These are phyloP conservation scores for Vollenhovia emeryi DNA, from an alignment of 1,140 invertebrate species.

Conservation along the genomic window DNA sequence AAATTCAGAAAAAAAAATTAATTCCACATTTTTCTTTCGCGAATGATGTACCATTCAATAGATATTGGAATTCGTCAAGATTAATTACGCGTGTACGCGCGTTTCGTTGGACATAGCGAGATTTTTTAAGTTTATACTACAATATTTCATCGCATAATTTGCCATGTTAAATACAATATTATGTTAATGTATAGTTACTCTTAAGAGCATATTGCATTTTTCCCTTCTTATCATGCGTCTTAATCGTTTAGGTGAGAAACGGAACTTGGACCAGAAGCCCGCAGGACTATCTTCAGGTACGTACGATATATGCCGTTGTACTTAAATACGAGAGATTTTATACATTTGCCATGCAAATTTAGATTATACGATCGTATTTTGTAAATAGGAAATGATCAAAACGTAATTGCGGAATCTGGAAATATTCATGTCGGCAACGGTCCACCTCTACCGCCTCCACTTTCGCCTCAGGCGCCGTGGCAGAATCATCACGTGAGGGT, in stretches of 20 bases:
- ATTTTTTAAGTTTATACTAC: not conserved
- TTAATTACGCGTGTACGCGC: not conserved
- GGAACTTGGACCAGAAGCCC: constrained; percentile 77
- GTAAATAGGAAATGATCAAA: constrained; percentile 77
- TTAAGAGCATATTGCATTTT: not conserved
- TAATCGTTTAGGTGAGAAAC: constrained; percentile 82
- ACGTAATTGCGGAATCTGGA: constrained; percentile 71
- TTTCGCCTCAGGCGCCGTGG: constrained; percentile 77
- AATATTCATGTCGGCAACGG: constrained; percentile 68
- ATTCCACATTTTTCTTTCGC: constrained; percentile 12
- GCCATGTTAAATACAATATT: constrained; percentile 54
- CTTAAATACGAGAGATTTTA: constrained; percentile 9
- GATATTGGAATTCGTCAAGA: constrained; percentile 9
- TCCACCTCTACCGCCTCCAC: constrained; percentile 68
- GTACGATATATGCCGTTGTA: constrained; percentile 25
- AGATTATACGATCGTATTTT: constrained; percentile 16
- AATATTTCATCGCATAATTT: constrained; percentile 66
- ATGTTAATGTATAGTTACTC: constrained; percentile 30
- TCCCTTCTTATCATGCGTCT: constrained; percentile 64
- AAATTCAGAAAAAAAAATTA: constrained; percentile 38
- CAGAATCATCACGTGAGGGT: constrained; percentile 78
- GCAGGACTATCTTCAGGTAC: constrained; percentile 67
- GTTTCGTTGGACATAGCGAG: not conserved
- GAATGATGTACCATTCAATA: not conserved
- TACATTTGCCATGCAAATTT: not conserved